Conservation (phyloP, 2,113 vertebrate genomes). For the Heloderma charlesbogerti region DNA sequence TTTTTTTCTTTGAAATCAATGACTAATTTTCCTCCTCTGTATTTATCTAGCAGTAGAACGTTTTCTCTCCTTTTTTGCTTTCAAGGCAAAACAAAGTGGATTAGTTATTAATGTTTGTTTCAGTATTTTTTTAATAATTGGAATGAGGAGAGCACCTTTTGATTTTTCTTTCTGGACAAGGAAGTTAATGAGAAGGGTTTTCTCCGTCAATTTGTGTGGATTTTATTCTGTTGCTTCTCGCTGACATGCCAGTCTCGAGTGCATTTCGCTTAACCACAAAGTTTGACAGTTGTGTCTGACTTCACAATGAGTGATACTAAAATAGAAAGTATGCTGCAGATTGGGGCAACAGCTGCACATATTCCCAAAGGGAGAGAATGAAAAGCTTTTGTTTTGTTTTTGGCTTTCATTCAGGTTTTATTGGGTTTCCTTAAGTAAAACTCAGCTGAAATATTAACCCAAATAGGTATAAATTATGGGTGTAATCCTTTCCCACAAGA, state of each 20-base stretch:
- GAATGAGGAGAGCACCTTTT: background rate
- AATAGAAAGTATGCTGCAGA: slow-evolving; percentile 2
- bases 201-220: background rate
- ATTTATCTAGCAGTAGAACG: background rate
- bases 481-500: background rate
- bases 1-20: slow-evolving; percentile 18
- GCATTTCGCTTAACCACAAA: background rate
- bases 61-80: background rate
- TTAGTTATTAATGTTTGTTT: slow-evolving; percentile 26
- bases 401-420: background rate
- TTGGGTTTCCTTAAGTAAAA: background rate
- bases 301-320: background rate
- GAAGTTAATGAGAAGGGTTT: background rate
- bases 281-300: background rate
- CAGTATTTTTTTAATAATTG: slow-evolving; percentile 33
- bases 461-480: background rate
- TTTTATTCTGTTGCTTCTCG: slow-evolving; percentile 14
- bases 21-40: background rate
- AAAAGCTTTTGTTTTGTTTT: background rate
- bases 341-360: background rate
- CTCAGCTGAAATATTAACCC: background rate
- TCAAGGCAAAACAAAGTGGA: slow-evolving; percentile 17
- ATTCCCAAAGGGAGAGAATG: background rate
- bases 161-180: background rate
- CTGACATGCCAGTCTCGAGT: background rate